phyloP scores from a whole-genome alignment of 2,797 vertebrate genomes.

The Epinephelus malabaricus region DNA sequence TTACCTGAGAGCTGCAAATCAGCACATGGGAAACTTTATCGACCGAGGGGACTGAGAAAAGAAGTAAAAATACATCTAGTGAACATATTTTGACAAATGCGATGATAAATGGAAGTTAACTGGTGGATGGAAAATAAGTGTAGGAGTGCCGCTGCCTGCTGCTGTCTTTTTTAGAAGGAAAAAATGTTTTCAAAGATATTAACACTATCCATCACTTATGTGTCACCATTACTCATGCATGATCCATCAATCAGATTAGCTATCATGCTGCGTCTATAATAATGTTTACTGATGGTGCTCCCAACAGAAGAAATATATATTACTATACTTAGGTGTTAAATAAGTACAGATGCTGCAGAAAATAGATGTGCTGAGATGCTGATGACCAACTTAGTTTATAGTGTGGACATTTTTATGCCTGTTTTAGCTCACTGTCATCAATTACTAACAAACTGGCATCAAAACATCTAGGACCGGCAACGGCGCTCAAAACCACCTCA shows the following conservation, averaged over 20 bases:
- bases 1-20: constrained; percentile 71
- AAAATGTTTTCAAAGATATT: constrained; percentile 76
- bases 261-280: constrained; percentile 64
- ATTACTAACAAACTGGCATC: constrained; percentile 28
- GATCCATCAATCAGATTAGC: constrained; percentile 78
- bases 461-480: constrained; percentile 3
- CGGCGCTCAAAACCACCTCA: constrained; percentile 7
- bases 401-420: background rate
- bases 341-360: constrained; percentile 34
- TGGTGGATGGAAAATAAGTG: constrained; percentile 66
- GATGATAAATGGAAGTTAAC: constrained; percentile 77
- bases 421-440: constrained; percentile 14
- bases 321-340: constrained; percentile 60
- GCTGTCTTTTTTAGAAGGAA: constrained; percentile 57
- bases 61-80: constrained; percentile 53
- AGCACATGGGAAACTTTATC: constrained; percentile 62
- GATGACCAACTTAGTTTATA: constrained; percentile 15
- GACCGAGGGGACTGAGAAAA: constrained; percentile 49
- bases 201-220: constrained; percentile 79
- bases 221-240: constrained; percentile 74
- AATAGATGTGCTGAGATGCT: background rate
- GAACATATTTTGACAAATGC: constrained; percentile 74
- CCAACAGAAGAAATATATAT: constrained; percentile 58
- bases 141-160: constrained; percentile 39
- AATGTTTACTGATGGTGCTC: constrained; percentile 74